A percentile compares a stretch with the other conserved stretches of the same genome.
Conservation (phyloP, 2,888 invertebrate genomes). For the Odontocolon sp. region DNA sequence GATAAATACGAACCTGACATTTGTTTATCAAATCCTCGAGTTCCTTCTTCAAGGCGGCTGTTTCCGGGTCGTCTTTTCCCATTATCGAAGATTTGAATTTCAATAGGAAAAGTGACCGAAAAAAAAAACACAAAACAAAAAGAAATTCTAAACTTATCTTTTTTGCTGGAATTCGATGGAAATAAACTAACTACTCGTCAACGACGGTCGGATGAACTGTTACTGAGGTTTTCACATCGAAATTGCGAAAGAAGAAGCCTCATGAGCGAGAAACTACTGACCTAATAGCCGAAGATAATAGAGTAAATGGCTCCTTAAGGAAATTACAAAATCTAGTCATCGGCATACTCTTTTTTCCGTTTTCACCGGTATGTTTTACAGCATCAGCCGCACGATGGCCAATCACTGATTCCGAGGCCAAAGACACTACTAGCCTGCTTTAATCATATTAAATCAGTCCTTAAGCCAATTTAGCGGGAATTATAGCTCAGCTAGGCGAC, state of each 20-base stretch:
- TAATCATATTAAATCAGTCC: slow-evolving; percentile 78
- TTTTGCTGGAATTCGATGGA: background rate
- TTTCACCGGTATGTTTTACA: too few species aligned
- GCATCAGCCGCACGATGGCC: too few species aligned
- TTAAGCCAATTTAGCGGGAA: slow-evolving; percentile 78
- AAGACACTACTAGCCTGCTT: slow-evolving; percentile 77
- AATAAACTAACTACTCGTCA: slow-evolving; percentile 57
- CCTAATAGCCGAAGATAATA: too few species aligned
- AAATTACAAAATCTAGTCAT: too few species aligned
- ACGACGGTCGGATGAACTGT: slow-evolving; percentile 60
- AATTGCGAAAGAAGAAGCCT: slow-evolving; percentile 76
- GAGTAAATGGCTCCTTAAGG: too few species aligned
- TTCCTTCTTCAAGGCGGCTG: slow-evolving; percentile 89
- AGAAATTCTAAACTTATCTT: too few species aligned
- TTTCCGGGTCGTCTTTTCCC: slow-evolving; percentile 93
- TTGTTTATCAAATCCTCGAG: slow-evolving; percentile 90
- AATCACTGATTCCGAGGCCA: too few species aligned
- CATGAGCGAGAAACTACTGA: too few species aligned
- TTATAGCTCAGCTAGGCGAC: slow-evolving; percentile 69
- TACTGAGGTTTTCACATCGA: slow-evolving; percentile 67
- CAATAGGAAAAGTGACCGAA: too few species aligned
- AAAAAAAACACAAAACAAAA: too few species aligned
- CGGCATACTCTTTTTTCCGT: too few species aligned
- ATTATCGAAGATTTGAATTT: slow-evolving; percentile 80
- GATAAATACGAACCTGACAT: slow-evolving; percentile 87